Evolutionary conservation across 2,888 invertebrate species (phyloP), one percentile per base, ranked within the genome.

Genomic region (Salticus scenicus): DNA sequence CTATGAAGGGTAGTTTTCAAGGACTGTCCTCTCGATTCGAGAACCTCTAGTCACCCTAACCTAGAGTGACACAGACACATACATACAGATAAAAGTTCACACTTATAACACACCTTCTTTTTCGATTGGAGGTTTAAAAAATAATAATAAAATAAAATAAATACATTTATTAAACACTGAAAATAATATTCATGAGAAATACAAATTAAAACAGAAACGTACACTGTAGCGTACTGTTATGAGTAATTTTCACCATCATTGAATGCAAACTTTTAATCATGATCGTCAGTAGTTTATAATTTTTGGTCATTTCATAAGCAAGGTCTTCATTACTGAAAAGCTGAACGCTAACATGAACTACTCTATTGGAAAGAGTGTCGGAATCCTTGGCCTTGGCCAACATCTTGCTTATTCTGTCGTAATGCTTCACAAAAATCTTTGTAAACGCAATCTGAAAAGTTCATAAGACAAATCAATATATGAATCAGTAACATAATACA

Each of bases 281-380:
- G 47, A 98, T 96, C 91, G 97, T 96, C 10, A 99, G 93, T 30
- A 99, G 93, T 89, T 96, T 95, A 78, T 97, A 93, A 89, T 97
- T 95, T 90, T 97, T 95, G 5, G 97, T 96, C 95, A 98, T 98
- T 90, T 95, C 94, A 57, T 96, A 92, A 0, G 98, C 98, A 24
- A 98, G 92, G 75, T 95, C 94, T 91, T 98, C 97, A 91, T 98
- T 98, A 88, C 97, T 97, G 93, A 99, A 98, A 81, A 99, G 92
- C 92, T 99, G 93, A 4, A 99, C 99, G 90, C 97, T 97, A 92
- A 99, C 98, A 92, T 99, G 99, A 0, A 99, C 98, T 0, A 99
- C 97, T 70, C 98, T 94, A 92, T 98, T 98, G 90, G 97, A 97
- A 1, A 98, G 92, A 4, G 96, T 97, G 91, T 98, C 97, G 0